Percentiles rank a stretch among this genome's conserved stretches.
phyloP scores from a whole-genome alignment of 2,113 vertebrate genomes.

The Pycnonotus jocosus region DNA sequence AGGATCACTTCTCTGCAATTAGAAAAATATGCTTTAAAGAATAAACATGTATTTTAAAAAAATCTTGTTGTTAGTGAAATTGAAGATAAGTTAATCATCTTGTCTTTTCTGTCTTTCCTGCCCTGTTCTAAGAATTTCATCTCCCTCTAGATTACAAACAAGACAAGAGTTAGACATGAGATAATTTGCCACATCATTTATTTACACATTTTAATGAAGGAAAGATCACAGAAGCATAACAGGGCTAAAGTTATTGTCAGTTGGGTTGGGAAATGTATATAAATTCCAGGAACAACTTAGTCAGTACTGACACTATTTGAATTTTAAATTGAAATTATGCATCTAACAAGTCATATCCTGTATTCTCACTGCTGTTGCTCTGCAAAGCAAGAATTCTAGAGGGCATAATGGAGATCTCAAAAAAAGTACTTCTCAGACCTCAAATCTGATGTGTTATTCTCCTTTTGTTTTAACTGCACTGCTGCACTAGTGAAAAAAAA shows the following conservation, averaged over 20 bases:
- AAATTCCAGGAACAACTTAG: constrained; percentile 33
- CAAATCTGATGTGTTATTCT: neutral
- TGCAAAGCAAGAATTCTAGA: constrained; percentile 11
- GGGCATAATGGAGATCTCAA: neutral
- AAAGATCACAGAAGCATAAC: constrained; percentile 24
- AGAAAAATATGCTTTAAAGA: constrained; percentile 7
- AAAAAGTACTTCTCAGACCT: neutral
- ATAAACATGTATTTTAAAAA: neutral
- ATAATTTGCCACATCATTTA: constrained; percentile 63
- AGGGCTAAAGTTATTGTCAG: constrained; percentile 32
- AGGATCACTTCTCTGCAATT: neutral
- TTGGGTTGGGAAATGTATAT: neutral
- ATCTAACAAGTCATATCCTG: constrained; percentile 18
- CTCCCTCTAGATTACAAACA: constrained; percentile 48
- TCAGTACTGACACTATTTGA: neutral
- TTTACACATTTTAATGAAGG: constrained; percentile 53
- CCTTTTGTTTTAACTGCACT: neutral
- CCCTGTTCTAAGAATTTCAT: constrained; percentile 27
- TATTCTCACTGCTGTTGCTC: constrained; percentile 6
- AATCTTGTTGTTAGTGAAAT: neutral
- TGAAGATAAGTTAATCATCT: constrained; percentile 31
- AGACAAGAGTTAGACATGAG: constrained; percentile 49
- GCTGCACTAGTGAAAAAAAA: neutral
- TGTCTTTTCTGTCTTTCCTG: constrained; percentile 37
- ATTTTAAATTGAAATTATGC: constrained; percentile 59